A percentile compares a stretch with the other conserved stretches of the same genome.
phyloP scores from a whole-genome alignment of 2,113 vertebrate genomes.

The Steatornis caripensis region DNA sequence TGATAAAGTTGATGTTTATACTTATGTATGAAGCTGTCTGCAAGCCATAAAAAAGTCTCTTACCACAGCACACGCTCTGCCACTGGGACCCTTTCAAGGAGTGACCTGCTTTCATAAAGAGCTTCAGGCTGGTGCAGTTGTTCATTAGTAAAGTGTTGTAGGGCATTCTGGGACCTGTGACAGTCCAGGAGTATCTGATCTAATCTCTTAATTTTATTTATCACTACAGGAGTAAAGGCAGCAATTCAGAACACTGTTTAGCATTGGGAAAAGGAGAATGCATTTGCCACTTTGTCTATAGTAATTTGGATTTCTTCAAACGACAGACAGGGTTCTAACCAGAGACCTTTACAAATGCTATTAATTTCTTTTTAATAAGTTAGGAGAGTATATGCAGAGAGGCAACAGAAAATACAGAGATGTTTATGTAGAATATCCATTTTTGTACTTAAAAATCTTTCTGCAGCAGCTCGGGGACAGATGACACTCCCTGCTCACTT shows the following conservation, averaged over 20 bases:
- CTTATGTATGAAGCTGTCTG: not conserved
- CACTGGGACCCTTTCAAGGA: not conserved
- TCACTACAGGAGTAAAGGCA: not conserved
- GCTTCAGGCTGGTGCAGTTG: not conserved
- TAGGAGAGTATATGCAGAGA: not conserved
- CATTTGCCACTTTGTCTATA: not conserved
- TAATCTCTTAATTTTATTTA: constrained; percentile 10
- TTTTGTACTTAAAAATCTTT: not conserved
- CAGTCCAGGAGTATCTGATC: not conserved
- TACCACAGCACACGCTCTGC: not conserved
- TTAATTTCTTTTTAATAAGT: not conserved
- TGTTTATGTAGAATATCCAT: not conserved
- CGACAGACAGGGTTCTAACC: not conserved
- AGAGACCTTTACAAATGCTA: not conserved
- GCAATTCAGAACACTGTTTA: not conserved
- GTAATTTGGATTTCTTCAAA: not conserved
- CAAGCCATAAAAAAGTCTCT: not conserved
- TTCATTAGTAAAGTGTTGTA: not conserved
- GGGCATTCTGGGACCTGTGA: not conserved
- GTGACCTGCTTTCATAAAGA: not conserved
- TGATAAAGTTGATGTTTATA: not conserved
- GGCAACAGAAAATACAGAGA: not conserved
- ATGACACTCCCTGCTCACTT: not conserved
- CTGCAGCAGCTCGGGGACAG: not conserved
- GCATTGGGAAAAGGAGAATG: not conserved